Base-by-base conservation (phyloP, 2,113 vertebrate genomes). In the Rhinopithecus roxellana region DNA sequence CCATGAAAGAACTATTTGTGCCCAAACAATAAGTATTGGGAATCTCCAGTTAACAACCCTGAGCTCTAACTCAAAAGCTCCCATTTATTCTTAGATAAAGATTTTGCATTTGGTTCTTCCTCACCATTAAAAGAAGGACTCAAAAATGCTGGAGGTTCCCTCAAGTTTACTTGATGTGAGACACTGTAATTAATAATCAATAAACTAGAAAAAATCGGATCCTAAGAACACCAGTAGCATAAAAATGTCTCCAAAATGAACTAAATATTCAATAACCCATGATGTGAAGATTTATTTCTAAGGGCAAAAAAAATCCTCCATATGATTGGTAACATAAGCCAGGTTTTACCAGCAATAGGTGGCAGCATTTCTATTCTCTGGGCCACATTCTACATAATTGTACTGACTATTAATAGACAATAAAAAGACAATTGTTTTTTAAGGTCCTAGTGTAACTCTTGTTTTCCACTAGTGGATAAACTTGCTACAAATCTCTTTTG, bases 311-410 rank as follows among this genome's bases (percentile, higher is more conserved):
- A 70, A 17, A 79, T 48, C 30, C 45, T 57, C 50, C 25, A 8
- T 64, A 3, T 55, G 75, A 72, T 16, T 93, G 48, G 83, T 97
- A 97, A 94, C 22, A 75, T 1, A 94, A 82, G 78, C 59, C 67
- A 78, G 43, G 5, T 2, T 72, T 87, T 80, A 59, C 59, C 94
- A 95, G 83, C 96, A 93, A 89, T 32, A 97, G 93, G 82, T 88
- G 96, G 92, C 94, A 98, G 97, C 89, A 97, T 97, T 98, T 98
- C 94, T 88, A 30, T 74, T 97, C 82, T 93, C 64, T 96, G 64
- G 20, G 2, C 45, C 79, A 23, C 81, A 72, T 30, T 45, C 48
- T 64, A 2, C 16, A 92, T 8, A 64, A 72, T 18, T 18, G 32
- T 18, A 55, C 57, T 12, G 77, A 75, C 89, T 94, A 97, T 40